Conservation (phyloP, 2,888 invertebrate species). For the Tipula unca region DNA sequence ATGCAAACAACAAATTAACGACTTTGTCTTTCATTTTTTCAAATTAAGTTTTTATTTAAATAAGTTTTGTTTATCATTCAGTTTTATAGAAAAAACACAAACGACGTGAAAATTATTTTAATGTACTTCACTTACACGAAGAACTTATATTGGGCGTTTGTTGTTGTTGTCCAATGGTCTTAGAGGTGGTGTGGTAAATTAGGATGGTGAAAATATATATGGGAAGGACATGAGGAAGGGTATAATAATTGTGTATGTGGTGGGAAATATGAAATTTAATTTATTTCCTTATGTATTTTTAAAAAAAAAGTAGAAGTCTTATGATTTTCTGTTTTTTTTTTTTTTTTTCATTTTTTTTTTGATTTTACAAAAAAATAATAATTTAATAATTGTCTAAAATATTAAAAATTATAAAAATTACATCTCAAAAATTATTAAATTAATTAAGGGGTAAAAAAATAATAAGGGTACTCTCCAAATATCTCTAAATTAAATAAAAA, state of each 20-base stretch:
- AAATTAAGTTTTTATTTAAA: constrained; percentile 20
- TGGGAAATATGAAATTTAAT: neutral
- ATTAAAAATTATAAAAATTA: constrained; percentile 14
- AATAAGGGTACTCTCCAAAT: neutral
- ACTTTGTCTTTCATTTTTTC: constrained; percentile 14
- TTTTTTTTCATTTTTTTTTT: neutral
- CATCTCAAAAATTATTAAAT: neutral
- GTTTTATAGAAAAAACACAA: constrained; percentile 16
- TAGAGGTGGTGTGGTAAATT: neutral
- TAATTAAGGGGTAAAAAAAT: neutral
- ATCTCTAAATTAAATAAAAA: neutral
- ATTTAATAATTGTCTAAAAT: constrained; percentile 17
- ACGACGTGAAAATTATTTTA: neutral
- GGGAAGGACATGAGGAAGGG: neutral
- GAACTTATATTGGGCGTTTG: neutral
- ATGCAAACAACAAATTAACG: constrained; percentile 19
- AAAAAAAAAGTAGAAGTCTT: constrained; percentile 8
- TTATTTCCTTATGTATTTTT: neutral
- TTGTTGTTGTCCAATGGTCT: constrained; percentile 8
- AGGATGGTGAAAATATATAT: neutral
- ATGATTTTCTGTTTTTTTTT: constrained; percentile 1
- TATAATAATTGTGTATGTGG: neutral
- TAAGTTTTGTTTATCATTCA: constrained; percentile 16
- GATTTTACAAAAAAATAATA: constrained; percentile 18
- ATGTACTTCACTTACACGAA: neutral